These are phyloP conservation scores for Oncorhynchus kisutch DNA, from an alignment of 2,113 vertebrate genomes.

Conservation along the genomic window DNA sequence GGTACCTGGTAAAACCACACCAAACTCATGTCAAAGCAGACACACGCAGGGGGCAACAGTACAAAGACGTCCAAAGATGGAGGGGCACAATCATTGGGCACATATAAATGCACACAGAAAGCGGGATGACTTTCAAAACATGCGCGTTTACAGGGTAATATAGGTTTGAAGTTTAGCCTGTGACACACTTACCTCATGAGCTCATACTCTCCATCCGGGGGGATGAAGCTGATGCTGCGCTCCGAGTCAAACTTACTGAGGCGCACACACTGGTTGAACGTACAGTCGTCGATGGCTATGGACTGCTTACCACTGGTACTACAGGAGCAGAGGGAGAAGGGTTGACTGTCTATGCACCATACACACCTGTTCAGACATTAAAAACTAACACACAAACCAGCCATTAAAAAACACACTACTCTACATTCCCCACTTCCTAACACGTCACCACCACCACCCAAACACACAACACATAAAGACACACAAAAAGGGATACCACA, in stretches of 20 bases:
- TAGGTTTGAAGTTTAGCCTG: background rate
- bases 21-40: background rate
- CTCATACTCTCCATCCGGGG: conserved; percentile 97
- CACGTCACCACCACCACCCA: background rate
- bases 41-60: background rate
- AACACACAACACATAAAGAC: conserved; percentile 5
- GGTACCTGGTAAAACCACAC: conserved; percentile 78
- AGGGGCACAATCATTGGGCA: too few species aligned
- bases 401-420: background rate
- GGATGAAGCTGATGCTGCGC: conserved; percentile 99
- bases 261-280: conserved; percentile 97
- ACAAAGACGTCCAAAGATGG: too few species aligned
- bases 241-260: conserved; percentile 99
- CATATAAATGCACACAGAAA: too few species aligned
- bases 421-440: background rate
- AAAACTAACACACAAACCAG: background rate
- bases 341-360: conserved; percentile 2
- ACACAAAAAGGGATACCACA: conserved; percentile 10
- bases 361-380: background rate
- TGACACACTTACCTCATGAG: conserved; percentile 88
- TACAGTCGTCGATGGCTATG: conserved; percentile 98
- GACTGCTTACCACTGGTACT: conserved; percentile 91
- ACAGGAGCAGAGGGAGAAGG: conserved; percentile 12
- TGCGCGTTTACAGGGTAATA: background rate
- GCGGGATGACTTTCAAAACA: too few species aligned